phyloP scores from a whole-genome alignment of 2,113 vertebrate species.

The Chamaea fasciata region DNA sequence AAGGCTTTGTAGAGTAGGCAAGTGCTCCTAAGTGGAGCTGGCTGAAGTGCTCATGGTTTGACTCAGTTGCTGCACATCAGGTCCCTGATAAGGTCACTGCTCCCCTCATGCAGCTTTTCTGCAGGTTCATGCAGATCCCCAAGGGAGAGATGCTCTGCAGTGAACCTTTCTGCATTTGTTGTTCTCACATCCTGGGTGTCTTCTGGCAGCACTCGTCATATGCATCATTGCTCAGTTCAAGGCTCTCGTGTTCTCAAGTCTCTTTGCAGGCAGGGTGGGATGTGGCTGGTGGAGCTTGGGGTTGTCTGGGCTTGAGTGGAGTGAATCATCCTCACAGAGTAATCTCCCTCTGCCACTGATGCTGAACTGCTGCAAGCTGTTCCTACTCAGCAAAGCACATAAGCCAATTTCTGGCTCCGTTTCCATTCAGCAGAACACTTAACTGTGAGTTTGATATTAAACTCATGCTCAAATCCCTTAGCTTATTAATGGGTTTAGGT shows the following conservation, averaged over 20 bases:
- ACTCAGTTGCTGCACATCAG: not conserved
- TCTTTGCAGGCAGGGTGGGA: not conserved
- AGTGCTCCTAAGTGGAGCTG: not conserved
- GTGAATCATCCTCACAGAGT: not conserved
- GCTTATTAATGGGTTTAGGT: not conserved
- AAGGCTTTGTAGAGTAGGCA: not conserved
- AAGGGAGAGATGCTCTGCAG: not conserved
- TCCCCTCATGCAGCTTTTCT: not conserved
- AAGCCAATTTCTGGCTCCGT: conserved; percentile 3
- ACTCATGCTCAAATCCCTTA: not conserved
- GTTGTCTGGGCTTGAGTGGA: conserved; percentile 12
- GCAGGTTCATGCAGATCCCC: not conserved
- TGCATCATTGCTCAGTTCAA: not conserved
- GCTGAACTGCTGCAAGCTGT: not conserved
- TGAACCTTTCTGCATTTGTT: not conserved
- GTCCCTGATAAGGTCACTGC: not conserved
- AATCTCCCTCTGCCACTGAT: not conserved
- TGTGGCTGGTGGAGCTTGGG: not conserved
- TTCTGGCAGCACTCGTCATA: not conserved
- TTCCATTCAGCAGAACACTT: not conserved
- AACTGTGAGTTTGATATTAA: conserved; percentile 3
- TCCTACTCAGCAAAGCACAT: conserved; percentile 24
- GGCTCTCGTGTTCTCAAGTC: not conserved
- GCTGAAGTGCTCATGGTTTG: not conserved
- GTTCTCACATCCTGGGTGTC: not conserved